Percentiles rank a stretch among this genome's conserved stretches.
These are phyloP conservation scores for Ichneumoninae sp. DNA, from an alignment of 2,888 invertebrate genomes.

Conservation along the genomic window DNA sequence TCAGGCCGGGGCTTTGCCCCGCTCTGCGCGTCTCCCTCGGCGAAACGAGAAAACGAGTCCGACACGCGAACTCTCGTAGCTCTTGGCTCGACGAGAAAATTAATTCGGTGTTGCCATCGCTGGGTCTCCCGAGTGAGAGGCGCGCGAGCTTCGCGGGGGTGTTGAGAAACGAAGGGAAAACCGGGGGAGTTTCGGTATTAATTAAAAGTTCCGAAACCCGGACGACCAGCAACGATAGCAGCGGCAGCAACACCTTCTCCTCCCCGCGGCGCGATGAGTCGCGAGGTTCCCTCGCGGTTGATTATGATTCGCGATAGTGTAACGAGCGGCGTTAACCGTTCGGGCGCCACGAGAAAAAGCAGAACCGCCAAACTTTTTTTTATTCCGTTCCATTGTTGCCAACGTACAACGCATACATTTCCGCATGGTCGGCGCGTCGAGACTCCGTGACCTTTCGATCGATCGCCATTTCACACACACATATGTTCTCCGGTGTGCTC, in stretches of 20 bases:
- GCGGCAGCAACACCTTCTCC: constrained; percentile 63
- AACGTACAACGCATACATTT: neutral
- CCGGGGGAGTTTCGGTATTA: constrained; percentile 70
- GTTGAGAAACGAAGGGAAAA: constrained; percentile 24
- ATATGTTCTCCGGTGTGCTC: neutral
- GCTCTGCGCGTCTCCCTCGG: constrained; percentile 21
- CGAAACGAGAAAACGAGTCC: constrained; percentile 63
- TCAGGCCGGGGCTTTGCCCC: constrained; percentile 3
- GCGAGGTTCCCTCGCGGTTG: constrained; percentile 55
- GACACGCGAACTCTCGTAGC: constrained; percentile 63
- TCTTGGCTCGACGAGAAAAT: constrained; percentile 65
- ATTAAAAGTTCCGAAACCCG: constrained; percentile 74
- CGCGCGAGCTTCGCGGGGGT: constrained; percentile 6
- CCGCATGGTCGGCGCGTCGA: neutral
- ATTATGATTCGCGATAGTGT: constrained; percentile 72
- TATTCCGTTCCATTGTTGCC: neutral
- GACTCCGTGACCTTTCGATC: neutral
- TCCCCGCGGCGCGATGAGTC: constrained; percentile 18
- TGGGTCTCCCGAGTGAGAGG: constrained; percentile 1
- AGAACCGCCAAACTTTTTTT: constrained; percentile 55
- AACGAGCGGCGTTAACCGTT: constrained; percentile 61
- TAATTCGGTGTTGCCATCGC: constrained; percentile 66
- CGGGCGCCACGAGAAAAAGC: constrained; percentile 24
- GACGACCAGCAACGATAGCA: constrained; percentile 56
- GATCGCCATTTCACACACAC: constrained; percentile 8